These are phyloP conservation scores for Parazoanthus atlanticus DNA, from an alignment of 92 coral and sea anemone genomes.

Conservation along the genomic window DNA sequence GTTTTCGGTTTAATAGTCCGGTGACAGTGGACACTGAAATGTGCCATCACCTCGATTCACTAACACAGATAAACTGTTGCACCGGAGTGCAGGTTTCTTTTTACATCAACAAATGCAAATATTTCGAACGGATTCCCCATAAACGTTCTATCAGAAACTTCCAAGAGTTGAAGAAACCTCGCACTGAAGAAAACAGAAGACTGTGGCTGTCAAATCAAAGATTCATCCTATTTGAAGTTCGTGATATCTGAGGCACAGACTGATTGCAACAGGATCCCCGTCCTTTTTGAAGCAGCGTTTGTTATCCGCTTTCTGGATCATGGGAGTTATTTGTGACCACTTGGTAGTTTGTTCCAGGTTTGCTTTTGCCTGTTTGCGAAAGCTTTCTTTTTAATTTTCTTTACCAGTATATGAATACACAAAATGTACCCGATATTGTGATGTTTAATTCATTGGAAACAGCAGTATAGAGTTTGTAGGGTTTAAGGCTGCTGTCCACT, in stretches of 20 bases:
- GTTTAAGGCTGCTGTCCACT: background rate
- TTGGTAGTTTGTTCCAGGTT: constrained; percentile 34
- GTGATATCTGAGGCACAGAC: background rate
- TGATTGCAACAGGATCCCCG: constrained; percentile 12
- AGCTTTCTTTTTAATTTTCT: background rate
- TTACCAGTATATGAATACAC: background rate
- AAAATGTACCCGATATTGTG: background rate
- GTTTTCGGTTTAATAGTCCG: background rate
- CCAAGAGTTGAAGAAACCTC: background rate
- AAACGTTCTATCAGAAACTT: background rate
- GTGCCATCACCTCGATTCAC: background rate
- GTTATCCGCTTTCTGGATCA: background rate
- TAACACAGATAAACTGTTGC: background rate
- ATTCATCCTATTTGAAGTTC: background rate
- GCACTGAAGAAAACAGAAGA: background rate
- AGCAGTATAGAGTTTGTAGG: background rate
- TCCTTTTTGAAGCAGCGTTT: background rate
- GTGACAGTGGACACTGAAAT: background rate
- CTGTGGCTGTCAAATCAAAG: background rate
- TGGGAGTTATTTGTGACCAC: background rate
- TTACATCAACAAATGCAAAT: background rate
- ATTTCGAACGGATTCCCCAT: background rate
- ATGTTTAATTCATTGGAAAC: background rate
- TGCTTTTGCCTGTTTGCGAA: constrained; percentile 20
- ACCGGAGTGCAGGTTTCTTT: background rate